Evolutionary conservation across 1,140 invertebrate genomes (phyloP), one percentile per base, ranked within the genome.

Genomic region (Rhopalosiphum maidis): DNA sequence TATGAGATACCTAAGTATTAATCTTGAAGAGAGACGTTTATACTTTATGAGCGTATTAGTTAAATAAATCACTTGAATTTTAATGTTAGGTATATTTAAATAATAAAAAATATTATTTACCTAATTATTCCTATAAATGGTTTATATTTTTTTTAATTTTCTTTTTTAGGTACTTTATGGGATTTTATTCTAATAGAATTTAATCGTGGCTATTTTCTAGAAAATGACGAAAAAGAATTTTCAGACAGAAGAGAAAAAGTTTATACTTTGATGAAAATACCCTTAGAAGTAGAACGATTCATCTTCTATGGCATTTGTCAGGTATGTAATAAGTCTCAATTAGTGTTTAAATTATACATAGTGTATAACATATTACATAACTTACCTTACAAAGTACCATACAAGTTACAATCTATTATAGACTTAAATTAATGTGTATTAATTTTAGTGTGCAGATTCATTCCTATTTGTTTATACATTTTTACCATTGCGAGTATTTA

Each of bases 401-500:
- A 18, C 7, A 25, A 60, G 55, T 30, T 68, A n/a, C 15, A 48
- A 48, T n/a, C 11, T 68, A 18, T n/a, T 68, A n/a, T n/a, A 68
- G 11, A 68, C 25, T 35, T 89, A 54, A 51, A 22, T 25, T n/a
- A 68, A 60, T 51, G 18, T 88, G 9, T 93, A 37, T 0, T 41
- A 86, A 94, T 94, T 92, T 94, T 95, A 98, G 96, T 99, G 99
- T 96, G 97, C 98, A 25, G 99, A 99, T 96, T 99, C 99, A 46
- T 99, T 99, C 95, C 96, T 99, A 85, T 99, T 99, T 96, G 97
- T 99, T 68, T 99, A 99, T 95, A 99, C 99, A 90, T 99, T 99
- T 96, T 96, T 99, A 94, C 99, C 99, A 54, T 95, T 99, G 87
- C 96, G 99, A 94, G 98, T 99, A 95, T 94, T 98, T 30, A 96